A percentile compares a stretch with the other conserved stretches of the same genome.
These are phyloP conservation scores for Tapirus indicus DNA, from an alignment of 2,797 vertebrate genomes.

Conservation along the genomic window DNA sequence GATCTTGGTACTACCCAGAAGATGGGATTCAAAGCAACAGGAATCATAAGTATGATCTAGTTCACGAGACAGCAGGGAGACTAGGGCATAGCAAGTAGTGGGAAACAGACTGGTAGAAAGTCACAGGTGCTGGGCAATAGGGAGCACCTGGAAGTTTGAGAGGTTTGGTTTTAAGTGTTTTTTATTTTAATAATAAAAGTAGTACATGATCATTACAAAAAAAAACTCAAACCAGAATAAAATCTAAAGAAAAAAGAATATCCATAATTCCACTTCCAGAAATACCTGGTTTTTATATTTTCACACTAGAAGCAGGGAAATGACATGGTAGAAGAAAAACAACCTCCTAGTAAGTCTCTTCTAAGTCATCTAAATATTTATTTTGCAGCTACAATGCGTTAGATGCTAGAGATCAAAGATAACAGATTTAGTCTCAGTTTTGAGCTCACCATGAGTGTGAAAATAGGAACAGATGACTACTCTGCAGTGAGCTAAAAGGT, in stretches of 20 bases:
- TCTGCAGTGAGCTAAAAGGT: background rate
- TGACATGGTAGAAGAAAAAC: background rate
- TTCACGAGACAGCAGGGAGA: background rate
- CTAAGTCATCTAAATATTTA: conserved; percentile 35
- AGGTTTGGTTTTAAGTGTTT: background rate
- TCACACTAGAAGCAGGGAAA: background rate
- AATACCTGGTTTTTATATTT: conserved; percentile 23
- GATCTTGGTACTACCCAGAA: background rate
- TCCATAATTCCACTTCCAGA: conserved; percentile 34
- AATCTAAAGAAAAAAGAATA: conserved; percentile 46
- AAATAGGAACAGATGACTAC: background rate
- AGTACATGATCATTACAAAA: conserved; percentile 7
- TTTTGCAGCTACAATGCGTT: background rate
- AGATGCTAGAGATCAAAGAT: background rate
- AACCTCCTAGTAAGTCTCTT: background rate
- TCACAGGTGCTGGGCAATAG: background rate
- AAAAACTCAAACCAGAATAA: conserved; percentile 9
- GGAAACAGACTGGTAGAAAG: background rate
- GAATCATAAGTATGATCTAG: background rate
- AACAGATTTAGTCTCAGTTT: background rate
- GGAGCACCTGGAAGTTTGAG: background rate
- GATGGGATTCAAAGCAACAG: background rate
- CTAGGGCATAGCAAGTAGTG: background rate
- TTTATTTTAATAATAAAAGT: conserved; percentile 8
- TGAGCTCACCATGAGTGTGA: background rate